Base-by-base conservation (phyloP, 2,797 vertebrate species). In the Sebastes hubbsi region DNA sequence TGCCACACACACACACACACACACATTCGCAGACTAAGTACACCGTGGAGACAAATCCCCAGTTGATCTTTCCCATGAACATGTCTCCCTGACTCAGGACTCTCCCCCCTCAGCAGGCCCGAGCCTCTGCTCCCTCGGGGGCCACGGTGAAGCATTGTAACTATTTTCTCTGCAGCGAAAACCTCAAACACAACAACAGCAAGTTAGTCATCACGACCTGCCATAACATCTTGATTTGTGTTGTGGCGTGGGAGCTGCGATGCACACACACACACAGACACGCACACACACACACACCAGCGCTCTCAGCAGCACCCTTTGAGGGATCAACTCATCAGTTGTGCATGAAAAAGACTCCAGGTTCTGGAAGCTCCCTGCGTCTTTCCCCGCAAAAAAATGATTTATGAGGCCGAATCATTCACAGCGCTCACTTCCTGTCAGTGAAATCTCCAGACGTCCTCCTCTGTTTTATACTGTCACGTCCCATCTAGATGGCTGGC, bases 361-460 rank as follows among this genome's bases (percentile, higher is more conserved):
- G 64, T 66, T 83, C 85, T 91, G 88, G 87, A 93, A 85, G 88
- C 84, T 81, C 87, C 86, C 89, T 42, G 87, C 86, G 62, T 85
- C 77, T 72, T 60, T 58, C 56, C 72, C 70, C 77, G 5, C 16
- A 55, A 88, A 95, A 38, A 95, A 93, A 38, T 95, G 96, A 97
- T 96, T 96, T 96, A 97, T 93, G 94, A 93, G 75, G 83, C 87
- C 91, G 93, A 95, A 96, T 93, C 95, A 86, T 91, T 96, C 95
- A 94, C 94, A 95, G 95, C 93, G 87, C 95, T 93, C 93, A 95
- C 95, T 96, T 97, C 95, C 96, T 95, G 95, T 94, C 84, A 94
- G 93, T 88, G 94, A 82, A 93, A 85, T 94, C 89, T 93, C 95
- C 93, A 96, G 95, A 96, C 95, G 91, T 95, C 92, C 90, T 86